phyloP scores from a whole-genome alignment of 2,113 vertebrate species.

The Oncorhynchus keta region DNA sequence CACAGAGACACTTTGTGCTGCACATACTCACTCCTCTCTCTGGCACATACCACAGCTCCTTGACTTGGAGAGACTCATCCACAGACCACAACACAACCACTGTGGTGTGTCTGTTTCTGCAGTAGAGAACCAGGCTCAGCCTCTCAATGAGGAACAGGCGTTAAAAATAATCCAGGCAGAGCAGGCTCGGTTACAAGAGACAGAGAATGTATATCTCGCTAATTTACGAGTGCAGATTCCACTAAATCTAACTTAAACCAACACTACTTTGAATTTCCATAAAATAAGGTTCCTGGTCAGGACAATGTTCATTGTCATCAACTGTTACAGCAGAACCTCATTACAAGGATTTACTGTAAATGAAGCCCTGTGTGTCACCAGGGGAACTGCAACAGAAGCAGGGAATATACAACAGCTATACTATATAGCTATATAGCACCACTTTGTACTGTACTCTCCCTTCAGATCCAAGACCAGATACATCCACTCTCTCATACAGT shows the following conservation, averaged over 20 bases:
- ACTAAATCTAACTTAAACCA: constrained; percentile 6
- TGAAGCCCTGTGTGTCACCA: not conserved
- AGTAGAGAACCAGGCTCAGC: constrained; percentile 5
- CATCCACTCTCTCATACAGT: constrained; percentile 10
- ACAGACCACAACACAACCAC: constrained; percentile 6
- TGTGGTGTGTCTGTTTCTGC: not conserved
- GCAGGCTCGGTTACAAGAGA: not conserved
- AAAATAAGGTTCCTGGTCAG: not conserved
- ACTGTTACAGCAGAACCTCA: constrained; percentile 2
- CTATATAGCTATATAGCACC: not conserved
- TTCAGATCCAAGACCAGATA: not conserved
- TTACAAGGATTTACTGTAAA: constrained; percentile 8
- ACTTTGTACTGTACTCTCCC: not conserved
- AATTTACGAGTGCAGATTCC: constrained; percentile 15
- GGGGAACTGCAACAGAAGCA: not conserved
- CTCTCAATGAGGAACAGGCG: not conserved
- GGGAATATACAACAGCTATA: not conserved
- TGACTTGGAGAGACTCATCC: not conserved
- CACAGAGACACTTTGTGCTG: constrained; percentile 36
- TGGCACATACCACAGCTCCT: not conserved
- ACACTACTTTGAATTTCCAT: constrained; percentile 3
- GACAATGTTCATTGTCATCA: not conserved
- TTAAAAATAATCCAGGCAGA: constrained; percentile 6
- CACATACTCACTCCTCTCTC: not conserved
- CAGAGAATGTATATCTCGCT: not conserved